phyloP scores from a whole-genome alignment of 2,888 invertebrate species.

The Venusia cambrica region DNA sequence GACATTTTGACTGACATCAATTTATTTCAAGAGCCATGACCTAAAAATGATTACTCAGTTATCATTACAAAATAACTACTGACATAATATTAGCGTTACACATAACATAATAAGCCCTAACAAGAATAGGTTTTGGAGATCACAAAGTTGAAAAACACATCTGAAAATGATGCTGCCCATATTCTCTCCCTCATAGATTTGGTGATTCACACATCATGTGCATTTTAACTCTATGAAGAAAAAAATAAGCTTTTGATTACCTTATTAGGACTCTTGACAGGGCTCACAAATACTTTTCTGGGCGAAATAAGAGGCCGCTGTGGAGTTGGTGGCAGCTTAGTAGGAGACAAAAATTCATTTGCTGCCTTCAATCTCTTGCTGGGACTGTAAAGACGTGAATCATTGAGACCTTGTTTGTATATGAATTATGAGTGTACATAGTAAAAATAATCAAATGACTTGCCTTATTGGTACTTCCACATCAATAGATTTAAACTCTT shows the following conservation, averaged over 20 bases:
- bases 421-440: too few species aligned
- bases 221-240: too few species aligned
- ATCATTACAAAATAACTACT: too few species aligned
- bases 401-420: too few species aligned
- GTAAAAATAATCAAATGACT: conserved; percentile 12
- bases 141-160: too few species aligned
- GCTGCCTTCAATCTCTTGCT: conserved; percentile 65
- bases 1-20: conserved; percentile 18
- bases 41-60: conserved; percentile 10
- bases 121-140: too few species aligned
- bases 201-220: too few species aligned
- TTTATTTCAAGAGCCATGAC: conserved; percentile 18
- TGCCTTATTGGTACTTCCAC: conserved; percentile 89
- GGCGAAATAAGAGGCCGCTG: conserved; percentile 81
- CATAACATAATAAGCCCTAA: too few species aligned
- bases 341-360: conserved; percentile 78
- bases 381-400: conserved; percentile 83
- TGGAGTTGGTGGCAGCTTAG: conserved; percentile 68
- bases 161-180: too few species aligned
- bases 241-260: too few species aligned
- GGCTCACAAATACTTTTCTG: conserved; percentile 82
- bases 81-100: too few species aligned
- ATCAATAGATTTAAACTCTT: conserved; percentile 87
- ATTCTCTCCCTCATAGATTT: too few species aligned
- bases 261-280: conserved; percentile 84